phyloP scores from a whole-genome alignment of 2,113 vertebrate genomes.

The Eudyptes chrysolophus region DNA sequence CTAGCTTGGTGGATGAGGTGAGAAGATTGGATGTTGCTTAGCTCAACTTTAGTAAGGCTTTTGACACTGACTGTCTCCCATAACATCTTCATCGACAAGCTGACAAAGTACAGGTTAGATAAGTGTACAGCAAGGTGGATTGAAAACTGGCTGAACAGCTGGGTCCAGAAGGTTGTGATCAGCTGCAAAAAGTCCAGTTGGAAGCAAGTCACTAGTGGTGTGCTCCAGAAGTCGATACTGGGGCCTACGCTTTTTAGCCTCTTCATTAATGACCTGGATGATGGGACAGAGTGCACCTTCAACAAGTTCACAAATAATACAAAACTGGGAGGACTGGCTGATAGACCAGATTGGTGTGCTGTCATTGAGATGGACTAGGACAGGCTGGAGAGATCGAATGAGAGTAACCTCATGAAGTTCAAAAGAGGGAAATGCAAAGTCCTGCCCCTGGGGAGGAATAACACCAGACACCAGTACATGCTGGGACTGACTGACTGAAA shows the following conservation, averaged over 20 bases:
- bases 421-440: not conserved
- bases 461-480: not conserved
- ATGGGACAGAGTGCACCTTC: not conserved
- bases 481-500: not conserved
- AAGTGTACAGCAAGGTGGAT: not conserved
- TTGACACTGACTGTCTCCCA: not conserved
- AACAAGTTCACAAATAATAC: not conserved
- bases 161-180: not conserved
- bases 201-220: not conserved
- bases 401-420: not conserved
- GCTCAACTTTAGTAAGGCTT: not conserved
- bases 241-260: not conserved
- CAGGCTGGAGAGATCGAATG: not conserved
- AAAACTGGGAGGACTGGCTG: not conserved
- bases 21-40: not conserved
- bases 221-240: not conserved
- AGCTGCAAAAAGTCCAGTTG: not conserved
- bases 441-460: not conserved
- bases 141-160: not conserved
- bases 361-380: not conserved
- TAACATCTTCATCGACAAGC: not conserved
- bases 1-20: not conserved
- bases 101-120: not conserved
- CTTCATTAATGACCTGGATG: not conserved
- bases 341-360: not conserved